These are phyloP conservation scores for Drosophila tropicalis DNA, from an alignment of 1,140 invertebrate genomes.

Conservation along the genomic window DNA sequence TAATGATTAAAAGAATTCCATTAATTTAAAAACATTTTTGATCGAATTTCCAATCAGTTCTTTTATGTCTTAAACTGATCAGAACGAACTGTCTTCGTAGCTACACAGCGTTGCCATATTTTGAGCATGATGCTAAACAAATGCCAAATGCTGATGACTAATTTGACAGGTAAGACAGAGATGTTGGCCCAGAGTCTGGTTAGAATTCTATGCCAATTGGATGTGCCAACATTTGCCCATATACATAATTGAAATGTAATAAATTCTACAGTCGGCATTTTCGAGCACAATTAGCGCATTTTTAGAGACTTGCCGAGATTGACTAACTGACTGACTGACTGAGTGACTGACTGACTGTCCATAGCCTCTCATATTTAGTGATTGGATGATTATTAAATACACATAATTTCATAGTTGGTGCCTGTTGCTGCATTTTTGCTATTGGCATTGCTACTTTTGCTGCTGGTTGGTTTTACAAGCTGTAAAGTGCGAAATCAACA, in stretches of 20 bases:
- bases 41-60: too few species aligned
- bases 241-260: conserved; percentile 81
- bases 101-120: neutral
- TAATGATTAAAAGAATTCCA: too few species aligned
- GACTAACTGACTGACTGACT: conserved; percentile 13
- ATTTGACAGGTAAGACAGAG: conserved; percentile 55
- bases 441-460: conserved; percentile 17
- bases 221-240: conserved; percentile 71
- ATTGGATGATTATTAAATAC: conserved; percentile 74
- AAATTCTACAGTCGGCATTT: conserved; percentile 66
- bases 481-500: conserved; percentile 81
- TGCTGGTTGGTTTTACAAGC: conserved; percentile 71
- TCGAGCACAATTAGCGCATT: conserved; percentile 75
- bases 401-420: conserved; percentile 74
- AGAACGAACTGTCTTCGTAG: neutral
- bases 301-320: conserved; percentile 23
- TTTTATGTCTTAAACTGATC: neutral
- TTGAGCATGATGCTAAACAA: neutral
- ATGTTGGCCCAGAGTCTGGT: conserved; percentile 26
- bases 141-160: conserved; percentile 40
- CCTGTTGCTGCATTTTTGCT: conserved; percentile 24
- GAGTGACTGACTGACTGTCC: conserved; percentile 63
- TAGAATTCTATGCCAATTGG: conserved; percentile 76
- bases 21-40: too few species aligned
- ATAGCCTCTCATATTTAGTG: conserved; percentile 55